These are phyloP conservation scores for Sinosuthora webbiana DNA, from an alignment of 2,113 vertebrate species.

Conservation along the genomic window DNA sequence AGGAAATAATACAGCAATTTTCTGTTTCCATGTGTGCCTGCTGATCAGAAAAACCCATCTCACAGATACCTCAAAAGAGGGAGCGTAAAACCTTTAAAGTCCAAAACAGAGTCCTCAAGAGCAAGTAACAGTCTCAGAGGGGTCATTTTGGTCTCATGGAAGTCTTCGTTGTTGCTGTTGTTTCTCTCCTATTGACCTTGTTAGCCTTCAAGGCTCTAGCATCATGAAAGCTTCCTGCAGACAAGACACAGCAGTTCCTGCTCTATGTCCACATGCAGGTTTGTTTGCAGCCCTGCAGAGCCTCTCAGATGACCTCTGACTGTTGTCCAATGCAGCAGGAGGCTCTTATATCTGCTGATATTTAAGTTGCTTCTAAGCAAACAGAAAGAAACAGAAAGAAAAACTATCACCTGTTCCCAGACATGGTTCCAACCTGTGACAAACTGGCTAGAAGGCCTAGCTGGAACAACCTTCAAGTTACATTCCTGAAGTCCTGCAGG, in stretches of 20 bases:
- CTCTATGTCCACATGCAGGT: neutral
- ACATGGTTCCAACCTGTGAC: neutral
- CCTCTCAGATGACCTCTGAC: neutral
- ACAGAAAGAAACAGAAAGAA: neutral
- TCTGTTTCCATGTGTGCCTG: neutral
- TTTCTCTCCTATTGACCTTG: neutral
- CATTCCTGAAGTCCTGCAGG: neutral
- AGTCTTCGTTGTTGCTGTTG: neutral
- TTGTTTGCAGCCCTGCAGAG: neutral
- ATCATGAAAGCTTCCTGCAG: neutral
- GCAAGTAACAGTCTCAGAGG: neutral
- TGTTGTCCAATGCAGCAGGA: neutral
- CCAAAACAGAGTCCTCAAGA: neutral
- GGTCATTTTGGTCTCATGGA: neutral
- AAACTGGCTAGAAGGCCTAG: neutral
- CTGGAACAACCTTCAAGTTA: neutral
- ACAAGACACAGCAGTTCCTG: neutral
- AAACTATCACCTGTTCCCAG: neutral
- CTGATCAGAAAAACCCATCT: neutral
- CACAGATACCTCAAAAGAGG: neutral
- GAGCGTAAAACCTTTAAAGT: neutral
- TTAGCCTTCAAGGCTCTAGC: neutral
- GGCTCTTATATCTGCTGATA: neutral
- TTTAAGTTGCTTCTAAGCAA: neutral
- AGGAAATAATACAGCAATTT: neutral